Base-by-base conservation (phyloP, 1,140 invertebrate genomes). In the Vollenhovia emeryi region DNA sequence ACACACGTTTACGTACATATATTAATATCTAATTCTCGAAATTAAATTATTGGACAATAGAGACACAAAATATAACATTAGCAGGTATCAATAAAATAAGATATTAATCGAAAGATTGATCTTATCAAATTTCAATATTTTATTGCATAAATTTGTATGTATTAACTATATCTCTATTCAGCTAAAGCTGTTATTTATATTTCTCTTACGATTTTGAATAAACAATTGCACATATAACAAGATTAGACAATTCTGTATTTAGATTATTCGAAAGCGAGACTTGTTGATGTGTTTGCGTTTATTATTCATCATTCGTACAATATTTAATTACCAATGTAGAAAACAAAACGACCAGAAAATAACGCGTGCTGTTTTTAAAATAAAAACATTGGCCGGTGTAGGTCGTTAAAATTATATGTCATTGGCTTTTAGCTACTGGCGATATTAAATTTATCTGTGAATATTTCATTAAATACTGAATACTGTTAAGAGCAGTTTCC, bases 31-130 rank as follows among this genome's bases (percentile, higher is more conserved):
- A n/a, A 33, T 13, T 33, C 18, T 50, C 6, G 8, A 48, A 15
- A 4, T 69, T 48, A 45, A 52, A 71, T 30, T n/a, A 62, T 62
- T n/a, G 9, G 3, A 33, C 2, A 60, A 33, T 62, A n/a, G 8
- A 36, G 8, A 36, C 43, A 0, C n/a, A 18, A 62, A 62, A 62
- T 33, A 36, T 13, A 21, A n/a, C 1, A 60, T 60, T 60, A 60
- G 24, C 18, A 60, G 30, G 30, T n/a, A 62, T 62, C 9, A 8
- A 9, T 62, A 36, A 36, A 62, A 1, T 11, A 33, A 36, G 33
- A 36, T 6, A 48, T 69, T 33, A 69, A 50, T 50, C n/a, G 18
- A 52, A 71, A 52, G n/a, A 52, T 71, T 71, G 21, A 71, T 52
- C 0, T 52, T 15, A 21, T 52, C 3, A 33, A 33, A 71, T 52